Base-by-base conservation (phyloP, 2,888 invertebrate species). In the Ectropis crepuscularia region DNA sequence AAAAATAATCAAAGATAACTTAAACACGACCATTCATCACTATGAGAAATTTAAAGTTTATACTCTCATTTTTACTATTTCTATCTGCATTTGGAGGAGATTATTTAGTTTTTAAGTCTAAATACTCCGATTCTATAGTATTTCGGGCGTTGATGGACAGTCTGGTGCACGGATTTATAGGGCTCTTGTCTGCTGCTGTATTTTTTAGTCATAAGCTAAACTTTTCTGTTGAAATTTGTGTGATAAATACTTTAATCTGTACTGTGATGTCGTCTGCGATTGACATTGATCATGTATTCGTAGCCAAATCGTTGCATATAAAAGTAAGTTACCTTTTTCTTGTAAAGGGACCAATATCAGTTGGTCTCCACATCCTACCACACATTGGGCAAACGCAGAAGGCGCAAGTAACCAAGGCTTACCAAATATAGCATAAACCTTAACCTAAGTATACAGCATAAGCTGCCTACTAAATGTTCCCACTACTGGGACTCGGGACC, bases 271-370 rank as follows among this genome's bases (percentile, higher is more conserved):
- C 92, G 0, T 83, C 86, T 0, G 57, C 87, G 0, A 92, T 92
- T 28, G 92, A 92, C 71, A 57, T 91, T 0, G 92, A 92, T 57
- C 92, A 92, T 74, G 77, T 85, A 45, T 75, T 92, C n/a, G 83
- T 86, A 0, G 92, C 92, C 1, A 85, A 70, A 70, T 91, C 92
- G 5, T 67, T 92, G 63, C 55, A 81, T 68, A 75, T 86, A 1
- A 88, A 89, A 89, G 92, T 91, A 68, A 79, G 75, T 60, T 7
- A 47, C 12, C 11, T 8, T 16, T 16, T 11, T 11, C 28, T 47
- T 47, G 46, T 46, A 11, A 46, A 46, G 16, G 16, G 16, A 28
- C 16, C 16, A 28, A 4, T 28, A n/a, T n/a, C n/a, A 28, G 16
- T 28, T 28, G 16, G 16, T 28, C 16, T 28, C 16, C 16, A 28